Evolutionary conservation across 2,888 invertebrate genomes (phyloP), one percentile per base, ranked within the genome.

Genomic region (Auanema sp.): DNA sequence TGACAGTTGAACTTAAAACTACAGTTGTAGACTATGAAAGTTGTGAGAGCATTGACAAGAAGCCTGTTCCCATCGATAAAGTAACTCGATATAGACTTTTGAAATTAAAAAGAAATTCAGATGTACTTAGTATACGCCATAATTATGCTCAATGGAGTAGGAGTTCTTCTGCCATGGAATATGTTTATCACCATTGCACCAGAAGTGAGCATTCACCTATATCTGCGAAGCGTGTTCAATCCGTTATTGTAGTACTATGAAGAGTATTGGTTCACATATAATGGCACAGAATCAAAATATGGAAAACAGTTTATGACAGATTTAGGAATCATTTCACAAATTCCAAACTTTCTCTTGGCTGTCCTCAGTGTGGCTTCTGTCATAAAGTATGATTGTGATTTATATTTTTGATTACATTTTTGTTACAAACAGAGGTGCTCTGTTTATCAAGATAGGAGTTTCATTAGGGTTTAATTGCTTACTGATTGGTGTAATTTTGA

Each of bases 101-200:
- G 8, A 5, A 33, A 8, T 33, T 3, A 33, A 8, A 33, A 33
- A 41, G 54, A 10, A 10, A 43, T 64, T 52, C 18, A 64, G 53
- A 52, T 24, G 21, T 41, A 52, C 25, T 44, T 74, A 1, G 92
- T 97, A 50, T 93, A 91, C 85, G 85, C 92, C 59, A 93, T 93
- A 60, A 89, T 97, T 84, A 75, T 96, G 73, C 87, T 96, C 55
- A 96, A 97, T 86, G 98, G 97, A 6, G 88, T 98, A 71, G 97
- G 96, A 42, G 91, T 91, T 0, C 88, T 91, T 65, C 92, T 93
- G 87, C 93, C 97, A 14, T 98, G 97, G 97, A 98, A 98, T 86
- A 96, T 96, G 94, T 96, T 98, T 85, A 95, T 98, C 84, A 98
- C 92, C 66, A 80, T 82, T 52, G 79, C 78, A 3, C 75, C 71